Percentiles rank a stretch among this genome's conserved stretches.
Evolutionary conservation across 2,113 vertebrate species (phyloP).

Genomic region (Triplophysa siluroides): DNA sequence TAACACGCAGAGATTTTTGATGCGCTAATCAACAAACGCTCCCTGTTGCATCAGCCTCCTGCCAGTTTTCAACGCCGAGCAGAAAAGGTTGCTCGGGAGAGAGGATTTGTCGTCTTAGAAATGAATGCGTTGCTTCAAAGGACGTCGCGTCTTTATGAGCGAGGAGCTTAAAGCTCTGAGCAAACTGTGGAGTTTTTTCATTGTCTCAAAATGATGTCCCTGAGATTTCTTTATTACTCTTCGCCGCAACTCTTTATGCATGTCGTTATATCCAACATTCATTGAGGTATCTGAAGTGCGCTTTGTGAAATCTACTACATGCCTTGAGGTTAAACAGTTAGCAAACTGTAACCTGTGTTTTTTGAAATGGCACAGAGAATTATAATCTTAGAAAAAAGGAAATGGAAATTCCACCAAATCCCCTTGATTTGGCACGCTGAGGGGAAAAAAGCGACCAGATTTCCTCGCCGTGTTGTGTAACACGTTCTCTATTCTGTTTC

Average conservation of each 20-base stretch:
- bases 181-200: conserved; percentile 15
- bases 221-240: conserved; percentile 5
- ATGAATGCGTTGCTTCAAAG: conserved; percentile 43
- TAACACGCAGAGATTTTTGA: conserved; percentile 37
- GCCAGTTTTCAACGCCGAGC: conserved; percentile 38
- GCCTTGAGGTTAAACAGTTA: neutral
- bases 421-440: neutral
- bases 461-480: neutral
- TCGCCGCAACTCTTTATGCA: neutral
- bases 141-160: conserved; percentile 33
- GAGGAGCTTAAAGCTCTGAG: conserved; percentile 30
- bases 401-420: neutral
- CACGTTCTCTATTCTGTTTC: neutral
- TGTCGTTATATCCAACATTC: neutral
- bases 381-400: no score
- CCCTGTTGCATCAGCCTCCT: conserved; percentile 40
- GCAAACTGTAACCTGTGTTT: neutral
- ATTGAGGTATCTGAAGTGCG: neutral
- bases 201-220: neutral
- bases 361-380: neutral
- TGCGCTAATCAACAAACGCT: conserved; percentile 47
- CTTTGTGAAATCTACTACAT: no score
- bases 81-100: conserved; percentile 34
- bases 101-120: conserved; percentile 44
- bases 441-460: neutral